Percentiles rank a stretch among this genome's conserved stretches.
Conservation (phyloP, 1,140 invertebrate genomes). For the Conus ventricosus region DNA sequence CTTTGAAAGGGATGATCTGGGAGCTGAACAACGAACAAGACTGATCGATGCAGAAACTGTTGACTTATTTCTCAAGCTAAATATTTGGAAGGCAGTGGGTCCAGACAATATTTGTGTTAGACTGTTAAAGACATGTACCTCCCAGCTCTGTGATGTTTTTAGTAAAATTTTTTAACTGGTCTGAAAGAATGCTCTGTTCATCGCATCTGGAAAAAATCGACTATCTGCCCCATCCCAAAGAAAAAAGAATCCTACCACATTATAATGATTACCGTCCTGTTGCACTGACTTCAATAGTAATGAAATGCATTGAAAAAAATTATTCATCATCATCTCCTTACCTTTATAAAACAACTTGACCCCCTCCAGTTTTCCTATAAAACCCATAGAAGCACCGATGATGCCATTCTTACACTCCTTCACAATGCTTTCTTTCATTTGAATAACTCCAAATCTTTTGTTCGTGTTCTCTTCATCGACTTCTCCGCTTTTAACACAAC, state of each 20-base stretch:
- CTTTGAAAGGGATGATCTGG: conserved; percentile 8
- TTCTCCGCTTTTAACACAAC: too few relatives aligned
- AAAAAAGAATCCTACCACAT: not conserved
- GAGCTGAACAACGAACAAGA: not conserved
- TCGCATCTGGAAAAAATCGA: not conserved
- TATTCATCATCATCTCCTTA: too few relatives aligned
- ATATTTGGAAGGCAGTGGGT: not conserved
- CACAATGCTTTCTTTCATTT: too few relatives aligned
- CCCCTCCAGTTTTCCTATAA: too few relatives aligned
- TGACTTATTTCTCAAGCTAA: not conserved
- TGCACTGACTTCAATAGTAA: not conserved
- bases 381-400: too few relatives aligned
- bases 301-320: not conserved
- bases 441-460: too few relatives aligned
- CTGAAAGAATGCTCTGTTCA: not conserved
- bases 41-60: not conserved
- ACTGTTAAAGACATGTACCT: not conserved
- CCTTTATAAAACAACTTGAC: too few relatives aligned
- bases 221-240: not conserved
- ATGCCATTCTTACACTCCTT: too few relatives aligned
- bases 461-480: too few relatives aligned
- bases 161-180: not conserved
- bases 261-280: conserved; percentile 4
- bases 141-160: not conserved
- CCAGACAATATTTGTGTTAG: not conserved